A percentile compares a stretch with the other conserved stretches of the same genome.
Conservation (phyloP, 1,140 invertebrate genomes). For the Nephotettix cincticeps region DNA sequence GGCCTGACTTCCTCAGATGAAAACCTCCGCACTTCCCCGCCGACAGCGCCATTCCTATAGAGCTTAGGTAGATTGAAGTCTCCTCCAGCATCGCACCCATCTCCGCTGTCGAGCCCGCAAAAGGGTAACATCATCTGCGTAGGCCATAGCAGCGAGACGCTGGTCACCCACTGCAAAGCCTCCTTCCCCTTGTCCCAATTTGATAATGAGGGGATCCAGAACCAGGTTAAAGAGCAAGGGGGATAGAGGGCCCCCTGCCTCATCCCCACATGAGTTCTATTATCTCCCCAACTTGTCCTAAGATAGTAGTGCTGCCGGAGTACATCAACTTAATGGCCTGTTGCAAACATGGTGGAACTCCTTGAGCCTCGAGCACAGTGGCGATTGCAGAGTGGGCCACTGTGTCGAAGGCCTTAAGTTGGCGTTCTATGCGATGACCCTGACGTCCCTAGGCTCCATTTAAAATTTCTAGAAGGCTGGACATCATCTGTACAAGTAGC, state of each 20-base stretch:
- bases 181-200: neutral
- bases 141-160: neutral
- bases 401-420: conserved; percentile 44
- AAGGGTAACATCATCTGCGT: conserved; percentile 2
- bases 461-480: no score
- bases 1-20: neutral
- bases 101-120: neutral
- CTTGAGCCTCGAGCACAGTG: neutral
- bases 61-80: neutral
- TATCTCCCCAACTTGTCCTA: no score
- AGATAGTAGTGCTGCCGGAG: no score
- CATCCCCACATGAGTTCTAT: no score
- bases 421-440: no score
- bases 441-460: no score
- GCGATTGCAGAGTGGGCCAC: conserved; percentile 43
- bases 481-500: no score
- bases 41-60: neutral
- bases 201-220: conserved; percentile 38
- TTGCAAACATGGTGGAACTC: neutral
- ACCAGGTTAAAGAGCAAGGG: conserved; percentile 44
- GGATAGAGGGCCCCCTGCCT: conserved; percentile 43
- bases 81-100: neutral
- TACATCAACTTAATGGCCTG: neutral
- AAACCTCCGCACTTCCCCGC: neutral
- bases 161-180: conserved; percentile 8